These are phyloP conservation scores for Drosophila greeni DNA, from an alignment of 2,888 invertebrate genomes.

Conservation along the genomic window DNA sequence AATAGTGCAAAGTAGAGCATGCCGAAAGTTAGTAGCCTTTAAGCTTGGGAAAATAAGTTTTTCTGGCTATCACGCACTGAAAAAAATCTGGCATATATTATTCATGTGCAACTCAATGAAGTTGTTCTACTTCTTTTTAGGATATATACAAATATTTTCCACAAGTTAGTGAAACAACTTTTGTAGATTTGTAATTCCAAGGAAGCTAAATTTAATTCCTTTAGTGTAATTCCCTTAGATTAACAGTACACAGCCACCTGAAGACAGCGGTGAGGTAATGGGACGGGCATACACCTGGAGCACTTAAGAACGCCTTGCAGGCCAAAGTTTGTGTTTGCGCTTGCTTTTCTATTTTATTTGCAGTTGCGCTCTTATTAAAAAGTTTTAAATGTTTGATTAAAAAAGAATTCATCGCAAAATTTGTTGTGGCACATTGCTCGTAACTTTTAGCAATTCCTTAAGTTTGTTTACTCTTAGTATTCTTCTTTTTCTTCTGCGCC, in stretches of 20 bases:
- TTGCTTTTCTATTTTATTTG: conserved; percentile 47
- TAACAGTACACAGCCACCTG: not conserved
- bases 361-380: conserved; percentile 53
- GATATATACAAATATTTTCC: too few relatives aligned
- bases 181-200: not conserved
- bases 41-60: conserved; percentile 26
- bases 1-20: conserved; percentile 17
- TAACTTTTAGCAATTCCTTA: conserved; percentile 33
- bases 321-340: conserved; percentile 35
- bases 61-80: conserved; percentile 12
- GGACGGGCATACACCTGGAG: conserved; percentile 18
- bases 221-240: conserved; percentile 7
- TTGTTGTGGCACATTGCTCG: conserved; percentile 45
- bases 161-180: too few relatives aligned
- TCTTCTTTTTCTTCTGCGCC: not conserved
- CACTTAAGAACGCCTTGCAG: conserved; percentile 29
- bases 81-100: not conserved
- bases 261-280: not conserved
- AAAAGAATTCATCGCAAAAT: conserved; percentile 60
- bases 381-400: conserved; percentile 72
- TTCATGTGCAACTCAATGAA: not conserved
- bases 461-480: conserved; percentile 29
- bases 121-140: not conserved
- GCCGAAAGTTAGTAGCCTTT: conserved; percentile 26
- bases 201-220: not conserved